Evolutionary conservation across 2,113 vertebrate species (phyloP), one percentile per base, ranked within the genome.

Genomic region (Maccullochella peelii): DNA sequence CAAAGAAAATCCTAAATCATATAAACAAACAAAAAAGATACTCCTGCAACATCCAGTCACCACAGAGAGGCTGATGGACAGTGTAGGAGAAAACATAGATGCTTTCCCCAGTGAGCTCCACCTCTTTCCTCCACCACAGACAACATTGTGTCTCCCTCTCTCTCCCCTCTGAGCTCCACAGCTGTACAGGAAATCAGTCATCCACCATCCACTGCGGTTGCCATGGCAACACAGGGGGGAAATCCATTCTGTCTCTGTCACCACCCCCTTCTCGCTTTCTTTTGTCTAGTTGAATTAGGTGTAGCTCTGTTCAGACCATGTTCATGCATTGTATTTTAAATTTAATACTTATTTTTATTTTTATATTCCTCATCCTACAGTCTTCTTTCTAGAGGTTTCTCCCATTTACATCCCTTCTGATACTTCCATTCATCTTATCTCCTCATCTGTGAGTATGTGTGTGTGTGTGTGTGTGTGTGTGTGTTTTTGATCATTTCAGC

Each of bases 141-240:
- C 83, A 81, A 62, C 16, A 27, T 40, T 12, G 36, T 40, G 23
- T 65, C 69, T 63, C 88, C 77, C 89, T 66, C 85, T 79, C 70
- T 70, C 85, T 85, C 71, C 69, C 71, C 90, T 83, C 44, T 69
- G 18, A 90, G 91, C 84, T 80, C 86, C 92, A 92, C 93, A 90
- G 95, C 94, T 94, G 95, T 67, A 86, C 92, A 95, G 95, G 96
- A 96, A 96, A 96, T 95, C 95, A 93, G 91, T 94, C 95, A 92
- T 42, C 77, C 86, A 94, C 88, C 25, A 95, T 96, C 92, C 89
- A 87, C 88, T 83, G 63, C 86, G 5, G 91, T 96, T 91, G 88
- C 95, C 94, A 94, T 95, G 95, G 96, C 91, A 96, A 96, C 94
- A 79, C 69, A 57, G 83, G 84, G 93, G 93, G 93, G 89, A 94